Percentiles rank a stretch among this genome's conserved stretches.
Evolutionary conservation across 2,113 vertebrate species (phyloP).

Genomic region (Carassius auratus): DNA sequence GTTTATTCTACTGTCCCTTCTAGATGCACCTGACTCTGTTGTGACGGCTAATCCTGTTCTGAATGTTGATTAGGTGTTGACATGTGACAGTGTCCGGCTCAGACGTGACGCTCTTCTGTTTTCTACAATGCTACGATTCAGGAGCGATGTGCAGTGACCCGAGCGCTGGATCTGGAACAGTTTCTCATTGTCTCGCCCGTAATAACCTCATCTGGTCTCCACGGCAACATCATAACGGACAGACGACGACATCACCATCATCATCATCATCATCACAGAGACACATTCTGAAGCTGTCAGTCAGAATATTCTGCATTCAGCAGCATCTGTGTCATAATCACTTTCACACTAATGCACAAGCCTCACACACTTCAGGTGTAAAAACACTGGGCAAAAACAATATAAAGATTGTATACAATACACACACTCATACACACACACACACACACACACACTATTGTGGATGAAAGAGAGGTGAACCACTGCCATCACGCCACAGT

Average conservation of each 20-base stretch:
- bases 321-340: no score
- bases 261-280: neutral
- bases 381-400: no score
- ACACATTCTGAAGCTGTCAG: neutral
- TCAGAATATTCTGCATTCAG: neutral
- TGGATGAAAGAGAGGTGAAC: neutral
- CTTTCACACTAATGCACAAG: constrained; percentile 24
- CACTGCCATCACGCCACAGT: neutral
- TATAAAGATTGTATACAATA: no score
- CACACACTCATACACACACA: no score
- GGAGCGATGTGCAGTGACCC: constrained; percentile 4
- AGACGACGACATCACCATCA: neutral
- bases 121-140: constrained; percentile 19
- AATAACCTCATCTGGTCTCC: neutral
- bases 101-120: constrained; percentile 8
- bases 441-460: neutral
- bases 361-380: neutral
- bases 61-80: neutral
- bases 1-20: neutral
- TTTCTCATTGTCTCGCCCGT: neutral
- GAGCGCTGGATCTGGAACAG: neutral
- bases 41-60: neutral
- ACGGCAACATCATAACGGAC: neutral
- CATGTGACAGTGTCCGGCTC: neutral
- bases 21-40: neutral